Conservation (phyloP, 2,888 invertebrate genomes). For the Tenthredo scrophulariae region DNA sequence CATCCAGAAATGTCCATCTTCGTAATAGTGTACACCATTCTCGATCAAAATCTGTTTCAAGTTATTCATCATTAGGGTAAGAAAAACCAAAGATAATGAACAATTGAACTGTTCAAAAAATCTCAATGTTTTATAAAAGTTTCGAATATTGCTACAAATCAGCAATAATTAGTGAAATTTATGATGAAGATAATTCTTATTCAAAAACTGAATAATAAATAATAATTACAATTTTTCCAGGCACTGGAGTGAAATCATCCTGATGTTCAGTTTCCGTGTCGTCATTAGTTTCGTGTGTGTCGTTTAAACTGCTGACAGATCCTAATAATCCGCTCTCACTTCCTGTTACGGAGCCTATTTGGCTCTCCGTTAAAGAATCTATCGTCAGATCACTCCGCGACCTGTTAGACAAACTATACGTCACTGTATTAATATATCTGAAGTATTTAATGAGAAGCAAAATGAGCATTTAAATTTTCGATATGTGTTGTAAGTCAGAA, state of each 20-base stretch:
- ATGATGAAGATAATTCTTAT: background rate
- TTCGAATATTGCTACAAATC: background rate
- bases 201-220: background rate
- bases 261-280: conserved; percentile 77
- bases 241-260: conserved; percentile 83
- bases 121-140: background rate
- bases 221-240: conserved; percentile 82
- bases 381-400: conserved; percentile 77
- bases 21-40: conserved; percentile 93
- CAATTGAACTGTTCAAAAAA: conserved; percentile 72
- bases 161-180: background rate
- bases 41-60: conserved; percentile 80
- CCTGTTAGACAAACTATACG: conserved; percentile 72
- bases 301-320: conserved; percentile 80
- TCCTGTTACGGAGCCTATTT: conserved; percentile 75
- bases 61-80: background rate
- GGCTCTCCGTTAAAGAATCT: conserved; percentile 77
- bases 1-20: conserved; percentile 96
- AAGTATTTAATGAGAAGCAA: background rate
- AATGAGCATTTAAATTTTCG: background rate
- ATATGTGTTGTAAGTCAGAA: background rate
- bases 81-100: background rate
- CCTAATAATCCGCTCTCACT: conserved; percentile 77
- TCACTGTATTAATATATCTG: conserved; percentile 38
- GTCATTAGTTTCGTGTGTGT: conserved; percentile 78